phyloP scores from a whole-genome alignment of 2,797 vertebrate species.

The Octomys mimax region DNA sequence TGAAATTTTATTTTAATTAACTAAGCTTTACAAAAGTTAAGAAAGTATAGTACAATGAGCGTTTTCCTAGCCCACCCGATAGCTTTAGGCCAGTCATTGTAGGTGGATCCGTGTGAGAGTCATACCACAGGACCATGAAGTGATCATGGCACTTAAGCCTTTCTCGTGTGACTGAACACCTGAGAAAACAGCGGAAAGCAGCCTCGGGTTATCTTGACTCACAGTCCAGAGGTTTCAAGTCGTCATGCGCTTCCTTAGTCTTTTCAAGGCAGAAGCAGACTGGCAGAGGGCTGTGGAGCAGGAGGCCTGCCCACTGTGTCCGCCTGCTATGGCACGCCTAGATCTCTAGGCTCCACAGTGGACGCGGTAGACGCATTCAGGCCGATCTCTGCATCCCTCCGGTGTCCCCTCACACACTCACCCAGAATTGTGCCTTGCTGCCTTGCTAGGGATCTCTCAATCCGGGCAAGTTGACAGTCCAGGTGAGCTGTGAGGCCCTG shows the following conservation, averaged over 20 bases:
- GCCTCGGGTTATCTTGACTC: neutral
- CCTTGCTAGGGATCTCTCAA: neutral
- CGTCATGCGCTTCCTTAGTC: neutral
- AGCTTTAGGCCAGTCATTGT: neutral
- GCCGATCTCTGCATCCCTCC: neutral
- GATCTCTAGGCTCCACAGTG: neutral
- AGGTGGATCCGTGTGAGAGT: neutral
- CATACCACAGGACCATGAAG: neutral
- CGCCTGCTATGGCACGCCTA: neutral
- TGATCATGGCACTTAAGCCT: neutral
- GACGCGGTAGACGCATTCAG: neutral
- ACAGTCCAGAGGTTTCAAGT: neutral
- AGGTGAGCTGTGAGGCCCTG: neutral
- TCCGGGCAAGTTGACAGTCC: neutral
- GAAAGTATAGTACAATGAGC: neutral
- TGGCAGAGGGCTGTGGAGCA: neutral
- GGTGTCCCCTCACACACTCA: neutral
- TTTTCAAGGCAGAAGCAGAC: neutral
- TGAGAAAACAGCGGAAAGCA: neutral
- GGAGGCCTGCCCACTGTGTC: neutral
- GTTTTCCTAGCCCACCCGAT: neutral
- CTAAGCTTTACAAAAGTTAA: neutral
- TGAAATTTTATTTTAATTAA: slow-evolving; percentile 38
- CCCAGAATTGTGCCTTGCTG: neutral
- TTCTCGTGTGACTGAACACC: neutral